A percentile compares a stretch with the other conserved stretches of the same genome.
Evolutionary conservation across 2,113 vertebrate species (phyloP).

Genomic region (Lycocorax pyrrhopterus): DNA sequence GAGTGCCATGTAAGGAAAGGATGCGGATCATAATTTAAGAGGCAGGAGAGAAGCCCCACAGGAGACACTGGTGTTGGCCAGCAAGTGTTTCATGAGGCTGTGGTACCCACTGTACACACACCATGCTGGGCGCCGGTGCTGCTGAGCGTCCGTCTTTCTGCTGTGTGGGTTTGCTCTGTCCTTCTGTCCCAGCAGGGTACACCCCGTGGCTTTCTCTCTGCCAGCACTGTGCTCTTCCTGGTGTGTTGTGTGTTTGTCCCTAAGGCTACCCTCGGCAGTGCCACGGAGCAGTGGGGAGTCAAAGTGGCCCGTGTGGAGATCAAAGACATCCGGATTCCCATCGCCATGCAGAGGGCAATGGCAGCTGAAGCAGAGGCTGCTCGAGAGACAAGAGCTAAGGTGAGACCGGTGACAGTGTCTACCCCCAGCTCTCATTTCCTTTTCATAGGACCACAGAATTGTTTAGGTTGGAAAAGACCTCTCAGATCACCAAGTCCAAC

Average conservation of each 20-base stretch:
- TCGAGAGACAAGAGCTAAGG: slow-evolving; percentile 82
- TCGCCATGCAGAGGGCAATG: slow-evolving; percentile 86
- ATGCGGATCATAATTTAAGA: background rate
- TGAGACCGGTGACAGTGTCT: background rate
- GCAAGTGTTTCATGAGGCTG: background rate
- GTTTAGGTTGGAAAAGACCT: background rate
- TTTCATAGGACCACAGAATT: background rate
- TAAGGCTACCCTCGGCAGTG: slow-evolving; percentile 76
- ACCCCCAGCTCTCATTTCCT: background rate
- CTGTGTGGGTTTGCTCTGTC: background rate
- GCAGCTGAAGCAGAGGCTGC: slow-evolving; percentile 85
- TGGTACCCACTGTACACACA: fast-evolving
- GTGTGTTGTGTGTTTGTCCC: background rate
- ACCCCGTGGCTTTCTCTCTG: fast-evolving
- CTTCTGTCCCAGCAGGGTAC: background rate
- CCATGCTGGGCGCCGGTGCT: background rate
- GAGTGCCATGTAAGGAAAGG: background rate
- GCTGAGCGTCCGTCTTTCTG: background rate
- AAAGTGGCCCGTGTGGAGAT: slow-evolving; percentile 85
- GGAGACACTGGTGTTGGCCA: background rate
- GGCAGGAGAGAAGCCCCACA: background rate
- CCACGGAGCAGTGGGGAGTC: slow-evolving; percentile 83
- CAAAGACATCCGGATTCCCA: slow-evolving; percentile 83
- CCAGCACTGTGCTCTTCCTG: background rate
- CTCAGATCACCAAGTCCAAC: background rate